Evolutionary conservation across 1,140 invertebrate species (phyloP), one percentile per base, ranked within the genome.

Genomic region (Ceratosolen fusciceps): DNA sequence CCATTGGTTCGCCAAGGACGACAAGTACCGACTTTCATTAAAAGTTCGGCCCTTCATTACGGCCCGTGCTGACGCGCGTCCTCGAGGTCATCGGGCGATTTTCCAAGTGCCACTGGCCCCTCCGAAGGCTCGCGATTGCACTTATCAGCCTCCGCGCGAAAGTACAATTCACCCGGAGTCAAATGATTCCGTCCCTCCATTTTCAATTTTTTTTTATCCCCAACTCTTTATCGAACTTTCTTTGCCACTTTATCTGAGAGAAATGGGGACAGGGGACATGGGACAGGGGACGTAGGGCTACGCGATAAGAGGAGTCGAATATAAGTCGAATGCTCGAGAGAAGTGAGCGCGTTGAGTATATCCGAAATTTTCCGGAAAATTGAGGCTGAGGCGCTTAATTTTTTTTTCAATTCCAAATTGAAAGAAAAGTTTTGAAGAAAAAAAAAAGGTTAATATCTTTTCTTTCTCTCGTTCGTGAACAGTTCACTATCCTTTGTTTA

Each of bases 1-100:
- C 29, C 16, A 62, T 21, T 2, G 19, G 14, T 37, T 21, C 7
- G 29, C 16, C 7, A 14, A 37, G 4, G 34, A 37, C n/a, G 31
- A n/a, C n/a, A n/a, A 65, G 34, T 10, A n/a, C 4, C 24, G 43
- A 72, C 26, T 83, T 84, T 84, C 73, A 81, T 85, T 82, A 84
- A 85, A 80, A 81, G 80, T 77, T 82, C 62, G 39, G 21, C 54
- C 71, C 56, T 83, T 84, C 81, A 85, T 85, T 83, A 82, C 81
- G 80, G 78, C 81, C 67, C 56, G 75, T 68, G 31, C 73, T 5
- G 24, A 39, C 24, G 26, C n/a, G 37, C 65, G 26, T 12, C 29
- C 3, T 37, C 31, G 29, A 5, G 47, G 67, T 76, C 71, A 56
- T 80, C 81, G 83, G 72, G 72, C 79, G 81, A 85, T 85, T 83